Conservation (phyloP, 2,113 vertebrate species). For the Enhydra lutris region DNA sequence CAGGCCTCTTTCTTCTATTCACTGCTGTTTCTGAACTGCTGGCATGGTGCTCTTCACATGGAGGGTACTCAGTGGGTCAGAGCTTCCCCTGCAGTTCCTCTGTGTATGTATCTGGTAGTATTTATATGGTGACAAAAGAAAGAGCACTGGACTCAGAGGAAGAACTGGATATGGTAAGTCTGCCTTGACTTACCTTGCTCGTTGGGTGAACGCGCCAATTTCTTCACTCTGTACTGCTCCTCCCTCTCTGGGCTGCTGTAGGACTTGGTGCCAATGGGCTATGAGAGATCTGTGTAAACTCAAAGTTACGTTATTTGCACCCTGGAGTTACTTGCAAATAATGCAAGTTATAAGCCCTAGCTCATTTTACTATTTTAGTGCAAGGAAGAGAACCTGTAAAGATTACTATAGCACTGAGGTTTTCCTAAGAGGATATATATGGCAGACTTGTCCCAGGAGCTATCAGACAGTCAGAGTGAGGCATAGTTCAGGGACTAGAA, state of each 20-base stretch:
- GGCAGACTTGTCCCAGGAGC: background rate
- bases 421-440: background rate
- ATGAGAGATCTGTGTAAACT: background rate
- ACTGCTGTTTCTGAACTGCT: background rate
- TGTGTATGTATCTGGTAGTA: background rate
- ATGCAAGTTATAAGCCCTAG: background rate
- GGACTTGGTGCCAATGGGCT: background rate
- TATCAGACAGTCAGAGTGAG: background rate
- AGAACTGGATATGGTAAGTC: background rate
- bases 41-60: background rate
- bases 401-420: background rate
- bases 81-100: background rate
- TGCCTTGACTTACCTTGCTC: background rate
- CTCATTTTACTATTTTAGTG: background rate
- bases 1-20: background rate
- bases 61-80: background rate
- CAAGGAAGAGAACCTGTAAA: background rate
- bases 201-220: background rate
- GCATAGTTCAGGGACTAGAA: background rate
- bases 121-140: background rate
- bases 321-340: background rate
- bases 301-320: background rate
- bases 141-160: background rate
- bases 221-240: background rate
- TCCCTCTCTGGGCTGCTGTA: background rate